Evolutionary conservation across 2,888 invertebrate genomes (phyloP).

Genomic region (Steinernema scapterisci): DNA sequence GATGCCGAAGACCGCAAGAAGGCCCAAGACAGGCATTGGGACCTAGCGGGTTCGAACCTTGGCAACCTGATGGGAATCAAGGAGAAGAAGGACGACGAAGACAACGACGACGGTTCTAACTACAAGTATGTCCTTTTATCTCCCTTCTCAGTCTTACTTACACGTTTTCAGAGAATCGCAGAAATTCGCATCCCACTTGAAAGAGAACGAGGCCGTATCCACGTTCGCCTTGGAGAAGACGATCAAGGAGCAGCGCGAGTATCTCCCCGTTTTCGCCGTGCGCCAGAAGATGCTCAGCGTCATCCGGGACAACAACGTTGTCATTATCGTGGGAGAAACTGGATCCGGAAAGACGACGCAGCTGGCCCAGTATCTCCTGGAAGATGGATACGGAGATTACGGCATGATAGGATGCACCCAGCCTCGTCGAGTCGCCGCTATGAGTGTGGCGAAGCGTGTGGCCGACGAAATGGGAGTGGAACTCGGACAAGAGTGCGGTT

Average conservation of each 20-base stretch:
- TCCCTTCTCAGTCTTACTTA: constrained; percentile 11
- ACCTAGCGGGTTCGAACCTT: constrained; percentile 90
- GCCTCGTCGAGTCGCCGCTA: constrained; percentile 91
- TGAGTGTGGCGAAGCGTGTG: constrained; percentile 98
- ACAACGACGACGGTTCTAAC: constrained; percentile 69
- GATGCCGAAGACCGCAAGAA: constrained; percentile 95
- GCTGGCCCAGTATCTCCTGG: constrained; percentile 89
- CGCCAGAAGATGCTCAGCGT: constrained; percentile 77
- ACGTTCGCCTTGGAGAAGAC: constrained; percentile 86
- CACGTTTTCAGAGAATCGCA: constrained; percentile 86
- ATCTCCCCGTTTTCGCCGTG: constrained; percentile 91
- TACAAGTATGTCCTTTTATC: constrained; percentile 39
- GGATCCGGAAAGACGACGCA: constrained; percentile 96
- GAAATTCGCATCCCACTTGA: constrained; percentile 94
- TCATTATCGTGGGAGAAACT: constrained; percentile 66
- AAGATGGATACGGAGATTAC: constrained; percentile 85
- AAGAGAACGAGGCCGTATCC: constrained; percentile 71
- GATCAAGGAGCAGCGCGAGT: constrained; percentile 80
- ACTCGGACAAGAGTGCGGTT: constrained; percentile 76
- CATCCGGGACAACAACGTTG: constrained; percentile 74
- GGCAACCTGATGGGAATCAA: constrained; percentile 95
- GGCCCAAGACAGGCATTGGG: constrained; percentile 97
- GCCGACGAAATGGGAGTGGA: constrained; percentile 94
- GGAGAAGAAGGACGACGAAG: constrained; percentile 79
- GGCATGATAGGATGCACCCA: constrained; percentile 96